Base-by-base conservation (phyloP, 2,113 vertebrate species). In the Anthoscopus minutus region DNA sequence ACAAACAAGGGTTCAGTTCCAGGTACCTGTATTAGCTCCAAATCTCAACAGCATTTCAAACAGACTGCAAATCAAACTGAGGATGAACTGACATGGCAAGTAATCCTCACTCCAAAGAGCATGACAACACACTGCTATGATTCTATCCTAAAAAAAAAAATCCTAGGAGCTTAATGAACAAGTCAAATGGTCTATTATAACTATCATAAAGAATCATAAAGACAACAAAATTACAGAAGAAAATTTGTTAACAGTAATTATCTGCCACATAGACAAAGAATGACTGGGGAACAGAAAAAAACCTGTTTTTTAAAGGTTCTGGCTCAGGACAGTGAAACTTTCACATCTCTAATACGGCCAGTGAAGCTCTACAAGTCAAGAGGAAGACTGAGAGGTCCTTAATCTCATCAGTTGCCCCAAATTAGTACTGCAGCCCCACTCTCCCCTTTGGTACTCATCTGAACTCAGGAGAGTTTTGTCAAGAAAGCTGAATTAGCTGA, bases 261-360 rank as follows among this genome's bases (percentile, higher is more conserved):
- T 21, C 35, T 70, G 18, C 14, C 27, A 81, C 5, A 40, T 1
- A 45, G 11, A 56, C 28, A 67, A 73, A 35, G 12, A 57, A 78
- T 0, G 0, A 51, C 20, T n/a, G 2, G 5, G 12, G 28, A 24
- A 44, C 23, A 69, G 33, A 22, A 18, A 71, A 67, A 27, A 11
- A 6, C 3, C 10, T 20, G 10, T 0, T 22, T 85, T 62, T 79
- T 62, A 22, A 70, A 51, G 38, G 47, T 14, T 53, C 30, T 42
- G 5, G 14, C 19, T 93, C 13, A 79, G 19, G 4, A 56, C 3
- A 54, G 8, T 37, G 47, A 74, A 66, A 74, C 38, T 44, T 25
- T 9, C 11, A 12, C 7, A 44, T 50, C 69, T 76, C 50, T 40
- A 17, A 53, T 20, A n/a, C 0, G 4, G 35, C 11, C 58, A 69